phyloP scores from a whole-genome alignment of 2,888 invertebrate genomes.

The Rotaria magnacalcarata region DNA sequence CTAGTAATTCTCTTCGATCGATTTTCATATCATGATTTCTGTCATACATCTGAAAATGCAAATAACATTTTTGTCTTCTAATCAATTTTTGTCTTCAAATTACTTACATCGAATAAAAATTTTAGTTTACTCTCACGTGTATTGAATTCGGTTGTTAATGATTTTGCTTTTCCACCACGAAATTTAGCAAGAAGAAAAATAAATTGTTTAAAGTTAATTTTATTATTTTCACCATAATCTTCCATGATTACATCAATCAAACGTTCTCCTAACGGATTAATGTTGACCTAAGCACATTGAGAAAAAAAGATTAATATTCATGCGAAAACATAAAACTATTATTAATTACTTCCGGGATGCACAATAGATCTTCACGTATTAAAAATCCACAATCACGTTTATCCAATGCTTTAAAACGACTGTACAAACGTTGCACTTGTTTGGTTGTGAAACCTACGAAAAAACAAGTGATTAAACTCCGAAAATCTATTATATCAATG shows the following conservation, averaged over 20 bases:
- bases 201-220: slow-evolving; percentile 36
- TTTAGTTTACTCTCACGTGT: neutral
- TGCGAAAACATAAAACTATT: neutral
- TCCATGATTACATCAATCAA: slow-evolving; percentile 10
- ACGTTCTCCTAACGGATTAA: slow-evolving; percentile 16
- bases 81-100: neutral
- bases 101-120: slow-evolving; percentile 35
- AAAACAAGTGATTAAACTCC: neutral
- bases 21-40: slow-evolving; percentile 36
- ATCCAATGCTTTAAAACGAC: slow-evolving; percentile 30
- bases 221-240: slow-evolving; percentile 21
- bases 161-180: slow-evolving; percentile 15
- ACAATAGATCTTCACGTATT: slow-evolving; percentile 33
- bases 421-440: slow-evolving; percentile 6
- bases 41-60: neutral
- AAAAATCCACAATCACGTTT: slow-evolving; percentile 25
- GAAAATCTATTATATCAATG: neutral
- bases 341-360: neutral
- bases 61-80: too few relatives aligned
- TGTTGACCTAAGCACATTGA: neutral
- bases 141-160: neutral
- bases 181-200: neutral
- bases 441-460: neutral
- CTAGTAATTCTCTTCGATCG: slow-evolving; percentile 2
- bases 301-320: neutral